Conservation (phyloP, 2,888 invertebrate genomes). For the Gryllus longicercus region DNA sequence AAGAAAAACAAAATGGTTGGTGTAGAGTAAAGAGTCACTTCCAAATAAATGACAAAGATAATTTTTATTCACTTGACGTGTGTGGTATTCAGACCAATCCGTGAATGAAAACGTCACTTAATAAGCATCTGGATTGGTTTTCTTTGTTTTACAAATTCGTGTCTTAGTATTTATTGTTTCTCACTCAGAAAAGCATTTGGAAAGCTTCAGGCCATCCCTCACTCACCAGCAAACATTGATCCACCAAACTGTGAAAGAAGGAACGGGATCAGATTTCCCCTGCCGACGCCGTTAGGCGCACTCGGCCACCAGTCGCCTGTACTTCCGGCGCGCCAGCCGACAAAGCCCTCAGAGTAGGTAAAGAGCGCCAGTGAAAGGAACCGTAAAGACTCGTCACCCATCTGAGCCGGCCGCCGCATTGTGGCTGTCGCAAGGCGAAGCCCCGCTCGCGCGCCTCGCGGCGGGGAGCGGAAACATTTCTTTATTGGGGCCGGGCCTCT, state of each 20-base stretch:
- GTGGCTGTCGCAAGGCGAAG: neutral
- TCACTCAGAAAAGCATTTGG: neutral
- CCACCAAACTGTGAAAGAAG: neutral
- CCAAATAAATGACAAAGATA: too few species aligned
- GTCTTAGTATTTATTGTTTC: too few species aligned
- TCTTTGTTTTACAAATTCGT: too few species aligned
- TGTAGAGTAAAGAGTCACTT: too few species aligned
- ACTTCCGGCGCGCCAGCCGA: neutral
- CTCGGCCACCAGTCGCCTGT: neutral
- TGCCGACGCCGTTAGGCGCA: neutral
- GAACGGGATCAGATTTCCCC: neutral
- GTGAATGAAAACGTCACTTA: too few species aligned
- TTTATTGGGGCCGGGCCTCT: neutral
- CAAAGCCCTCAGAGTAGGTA: neutral
- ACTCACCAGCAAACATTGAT: too few species aligned
- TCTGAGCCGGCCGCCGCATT: neutral
- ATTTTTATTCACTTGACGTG: too few species aligned
- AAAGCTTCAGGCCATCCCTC: neutral
- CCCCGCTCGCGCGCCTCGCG: neutral
- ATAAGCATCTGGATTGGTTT: too few species aligned
- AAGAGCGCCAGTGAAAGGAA: neutral
- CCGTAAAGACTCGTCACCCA: neutral
- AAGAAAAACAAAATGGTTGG: too few species aligned
- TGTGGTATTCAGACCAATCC: too few species aligned
- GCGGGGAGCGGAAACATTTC: neutral